Base-by-base conservation (phyloP, 2,113 vertebrate species). In the Hylia prasina region DNA sequence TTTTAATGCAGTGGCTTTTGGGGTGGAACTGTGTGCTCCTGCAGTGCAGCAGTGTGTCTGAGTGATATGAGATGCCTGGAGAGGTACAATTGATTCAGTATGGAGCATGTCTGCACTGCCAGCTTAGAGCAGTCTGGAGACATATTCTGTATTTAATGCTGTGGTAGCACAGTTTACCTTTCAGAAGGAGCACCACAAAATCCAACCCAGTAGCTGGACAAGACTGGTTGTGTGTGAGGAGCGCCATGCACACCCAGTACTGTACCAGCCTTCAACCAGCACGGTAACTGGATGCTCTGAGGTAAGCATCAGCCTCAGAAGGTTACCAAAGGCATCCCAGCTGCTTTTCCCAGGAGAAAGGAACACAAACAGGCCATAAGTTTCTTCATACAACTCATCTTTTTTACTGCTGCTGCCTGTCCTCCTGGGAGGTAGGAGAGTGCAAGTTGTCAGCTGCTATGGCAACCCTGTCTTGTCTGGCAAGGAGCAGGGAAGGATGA, bases 381-480 rank as follows among this genome's bases (percentile, higher is more conserved):
- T 76, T 93, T 89, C 69, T 83, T 81, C 56, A 47, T 71, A 24
- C 31, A 87, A 35, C 21, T 57, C 1, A 1, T 88, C 50, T 42
- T 27, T 90, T 71, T 70, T 33, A 44, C 75, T 82, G 64, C 87
- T 92, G 51, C 81, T 82, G 79, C 58, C 56, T 63, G 65, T 86
- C 66, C 87, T 91, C 65, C 54, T 39, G 47, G 78, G 82, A 94
- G 70, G 54, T 8, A 76, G 81, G 75, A 70, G 65, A 93, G 79
- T 13, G 54, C 64, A 66, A 39, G 54, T 25, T 89, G 54, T 71
- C 84, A 95, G 95, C 94, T 97, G 83, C 97, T 96, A 93, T 96
- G 80, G 95, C 92, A 97, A 97, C 94, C 45, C 47, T 90, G 73
- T 30, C 45, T 93, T 28, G 24, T 44, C 65, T 91, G 80, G 77